phyloP scores from a whole-genome alignment of 2,797 vertebrate genomes.

The Taeniopygia guttata region DNA sequence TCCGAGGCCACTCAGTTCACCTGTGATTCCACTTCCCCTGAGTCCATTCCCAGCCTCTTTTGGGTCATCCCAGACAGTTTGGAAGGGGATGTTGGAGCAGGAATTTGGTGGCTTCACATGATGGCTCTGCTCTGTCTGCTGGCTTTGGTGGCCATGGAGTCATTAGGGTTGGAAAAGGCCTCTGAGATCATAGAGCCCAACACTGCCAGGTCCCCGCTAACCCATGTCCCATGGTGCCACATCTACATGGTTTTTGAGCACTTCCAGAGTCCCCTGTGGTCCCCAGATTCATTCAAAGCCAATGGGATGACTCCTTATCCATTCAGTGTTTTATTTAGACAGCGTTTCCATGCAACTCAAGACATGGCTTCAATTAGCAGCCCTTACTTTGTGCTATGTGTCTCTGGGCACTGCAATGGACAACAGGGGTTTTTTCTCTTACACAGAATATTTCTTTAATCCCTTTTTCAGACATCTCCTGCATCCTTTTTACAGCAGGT shows the following conservation, averaged over 20 bases:
- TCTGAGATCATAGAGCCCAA: background rate
- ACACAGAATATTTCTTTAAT: background rate
- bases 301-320: background rate
- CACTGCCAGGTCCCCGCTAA: background rate
- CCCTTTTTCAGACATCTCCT: background rate
- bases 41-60: background rate
- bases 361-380: background rate
- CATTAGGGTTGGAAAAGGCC: background rate
- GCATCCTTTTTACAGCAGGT: background rate
- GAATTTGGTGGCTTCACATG: background rate
- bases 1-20: background rate
- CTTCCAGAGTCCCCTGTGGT: background rate
- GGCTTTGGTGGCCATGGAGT: background rate
- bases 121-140: background rate
- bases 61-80: background rate
- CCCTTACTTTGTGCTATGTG: background rate
- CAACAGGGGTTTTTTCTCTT: background rate
- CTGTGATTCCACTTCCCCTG: background rate
- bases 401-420: background rate
- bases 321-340: background rate
- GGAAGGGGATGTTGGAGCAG: background rate
- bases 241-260: fast-evolving
- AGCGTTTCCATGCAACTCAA: background rate
- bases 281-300: background rate
- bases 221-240: background rate